A percentile compares a stretch with the other conserved stretches of the same genome.
Evolutionary conservation across 2,888 invertebrate genomes (phyloP).

Genomic region (Notodonta ziczac): DNA sequence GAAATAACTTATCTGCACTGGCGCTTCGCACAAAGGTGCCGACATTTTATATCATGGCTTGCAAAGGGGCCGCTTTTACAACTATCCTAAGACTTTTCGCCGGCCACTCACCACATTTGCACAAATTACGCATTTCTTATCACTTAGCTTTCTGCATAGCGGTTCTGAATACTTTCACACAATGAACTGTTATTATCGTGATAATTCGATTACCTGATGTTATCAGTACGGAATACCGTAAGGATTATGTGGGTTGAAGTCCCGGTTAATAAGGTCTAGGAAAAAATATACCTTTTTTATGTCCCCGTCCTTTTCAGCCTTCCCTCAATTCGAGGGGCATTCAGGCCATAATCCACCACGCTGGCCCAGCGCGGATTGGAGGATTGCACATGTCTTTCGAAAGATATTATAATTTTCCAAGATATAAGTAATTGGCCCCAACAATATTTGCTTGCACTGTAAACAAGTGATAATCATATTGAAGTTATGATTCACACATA

Average conservation of each 20-base stretch:
- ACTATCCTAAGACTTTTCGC: slow-evolving; percentile 52
- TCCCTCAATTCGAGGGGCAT: too few species aligned
- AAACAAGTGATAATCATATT: too few species aligned
- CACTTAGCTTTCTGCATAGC: slow-evolving; percentile 48
- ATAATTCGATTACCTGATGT: slow-evolving; percentile 29
- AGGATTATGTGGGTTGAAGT: not conserved
- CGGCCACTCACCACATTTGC: slow-evolving; percentile 67
- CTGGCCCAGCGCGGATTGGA: too few species aligned
- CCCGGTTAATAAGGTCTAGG: not conserved
- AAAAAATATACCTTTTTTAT: slow-evolving; percentile 4
- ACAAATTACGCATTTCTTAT: slow-evolving; percentile 61
- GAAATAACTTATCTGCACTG: slow-evolving; percentile 51
- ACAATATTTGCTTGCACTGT: too few species aligned
- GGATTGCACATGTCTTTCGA: too few species aligned
- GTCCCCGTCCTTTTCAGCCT: too few species aligned
- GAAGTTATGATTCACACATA: too few species aligned
- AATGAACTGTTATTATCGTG: slow-evolving; percentile 35
- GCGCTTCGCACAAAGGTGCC: slow-evolving; percentile 66
- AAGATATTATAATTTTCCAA: too few species aligned
- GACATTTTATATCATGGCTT: slow-evolving; percentile 71
- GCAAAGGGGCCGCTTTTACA: slow-evolving; percentile 69
- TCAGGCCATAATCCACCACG: too few species aligned
- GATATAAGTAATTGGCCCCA: too few species aligned
- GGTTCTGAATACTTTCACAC: slow-evolving; percentile 42
- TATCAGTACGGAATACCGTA: slow-evolving; percentile 19